A percentile compares a stretch with the other conserved stretches of the same genome.
Conservation (phyloP, 2,113 vertebrate species). For the Phalacrocorax brasilianus region DNA sequence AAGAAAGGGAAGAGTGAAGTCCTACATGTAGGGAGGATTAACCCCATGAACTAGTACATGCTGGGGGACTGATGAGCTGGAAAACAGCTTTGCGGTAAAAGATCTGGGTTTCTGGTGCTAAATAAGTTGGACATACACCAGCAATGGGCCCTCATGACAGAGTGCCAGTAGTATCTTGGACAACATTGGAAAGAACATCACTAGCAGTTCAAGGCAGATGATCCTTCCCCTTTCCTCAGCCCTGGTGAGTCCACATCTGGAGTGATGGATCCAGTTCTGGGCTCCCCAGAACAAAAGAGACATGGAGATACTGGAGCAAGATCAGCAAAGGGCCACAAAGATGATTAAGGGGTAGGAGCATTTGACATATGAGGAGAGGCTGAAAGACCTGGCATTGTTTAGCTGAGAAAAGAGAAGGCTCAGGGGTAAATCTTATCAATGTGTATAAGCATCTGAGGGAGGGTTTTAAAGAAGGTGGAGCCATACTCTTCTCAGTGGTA, state of each 20-base stretch:
- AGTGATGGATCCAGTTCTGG: not conserved
- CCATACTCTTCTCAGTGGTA: too few relatives aligned
- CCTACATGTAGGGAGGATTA: not conserved
- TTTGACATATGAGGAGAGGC: not conserved
- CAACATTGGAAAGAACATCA: not conserved
- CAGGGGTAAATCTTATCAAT: too few relatives aligned
- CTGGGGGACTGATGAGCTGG: not conserved
- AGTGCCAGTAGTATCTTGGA: not conserved
- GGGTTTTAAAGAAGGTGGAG: too few relatives aligned
- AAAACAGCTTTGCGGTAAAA: not conserved
- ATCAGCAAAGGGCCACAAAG: not conserved
- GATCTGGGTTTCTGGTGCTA: not conserved
- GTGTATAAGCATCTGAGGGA: too few relatives aligned
- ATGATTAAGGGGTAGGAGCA: not conserved
- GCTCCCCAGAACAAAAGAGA: not conserved
- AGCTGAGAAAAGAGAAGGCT: too few relatives aligned
- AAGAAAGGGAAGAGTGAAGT: not conserved
- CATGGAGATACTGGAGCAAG: not conserved
- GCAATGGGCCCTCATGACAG: not conserved
- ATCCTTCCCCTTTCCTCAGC: not conserved
- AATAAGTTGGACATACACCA: not conserved
- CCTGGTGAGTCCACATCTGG: not conserved
- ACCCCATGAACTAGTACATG: fast-evolving
- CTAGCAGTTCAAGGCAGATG: not conserved
- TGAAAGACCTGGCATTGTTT: not conserved